These are phyloP conservation scores for Ctenicera cuprea DNA, from an alignment of 2,888 invertebrate genomes.

Conservation along the genomic window DNA sequence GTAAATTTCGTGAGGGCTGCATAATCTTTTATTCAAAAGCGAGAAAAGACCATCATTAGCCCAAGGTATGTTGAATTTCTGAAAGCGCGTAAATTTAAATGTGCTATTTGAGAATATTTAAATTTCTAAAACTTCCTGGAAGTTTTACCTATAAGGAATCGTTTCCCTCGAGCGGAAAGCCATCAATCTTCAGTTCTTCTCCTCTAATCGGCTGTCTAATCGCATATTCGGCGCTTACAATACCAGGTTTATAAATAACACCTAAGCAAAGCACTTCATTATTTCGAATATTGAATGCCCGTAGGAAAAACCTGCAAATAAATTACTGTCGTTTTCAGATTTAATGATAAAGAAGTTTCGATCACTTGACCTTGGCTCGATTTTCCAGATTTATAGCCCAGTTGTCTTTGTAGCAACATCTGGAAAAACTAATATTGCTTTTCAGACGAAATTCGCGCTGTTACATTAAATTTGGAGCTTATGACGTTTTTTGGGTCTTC, in stretches of 20 bases:
- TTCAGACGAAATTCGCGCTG: background rate
- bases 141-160: background rate
- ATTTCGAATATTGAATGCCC: background rate
- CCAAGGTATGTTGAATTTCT: background rate
- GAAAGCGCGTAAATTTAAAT: background rate
- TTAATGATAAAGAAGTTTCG: background rate
- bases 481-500: background rate
- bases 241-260: background rate
- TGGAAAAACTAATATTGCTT: constrained; percentile 10
- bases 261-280: background rate
- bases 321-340: background rate
- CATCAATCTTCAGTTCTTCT: constrained; percentile 10
- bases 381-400: constrained; percentile 2
- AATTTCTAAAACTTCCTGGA: background rate
- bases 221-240: constrained; percentile 4
- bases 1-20: no score
- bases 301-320: background rate
- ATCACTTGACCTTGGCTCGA: constrained; percentile 10
- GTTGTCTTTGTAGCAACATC: constrained; percentile 6
- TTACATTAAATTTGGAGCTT: background rate
- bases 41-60: background rate
- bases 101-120: background rate
- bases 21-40: no score
- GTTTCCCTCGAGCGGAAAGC: constrained; percentile 1
- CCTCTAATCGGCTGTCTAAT: background rate